phyloP scores from a whole-genome alignment of 2,888 invertebrate species.

The Watsonalla cultraria region DNA sequence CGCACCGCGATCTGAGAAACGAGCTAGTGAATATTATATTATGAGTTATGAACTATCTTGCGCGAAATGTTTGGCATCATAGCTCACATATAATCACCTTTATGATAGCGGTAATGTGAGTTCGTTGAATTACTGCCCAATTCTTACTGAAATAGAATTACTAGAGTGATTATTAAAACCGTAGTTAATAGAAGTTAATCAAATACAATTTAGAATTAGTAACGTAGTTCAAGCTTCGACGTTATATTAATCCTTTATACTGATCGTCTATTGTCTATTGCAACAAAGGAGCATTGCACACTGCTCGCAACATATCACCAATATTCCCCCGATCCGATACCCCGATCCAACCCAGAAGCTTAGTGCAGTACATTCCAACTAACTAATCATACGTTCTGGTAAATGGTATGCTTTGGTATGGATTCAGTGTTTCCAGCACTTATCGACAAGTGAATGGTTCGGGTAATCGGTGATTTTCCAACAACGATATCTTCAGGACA shows the following conservation, averaged over 20 bases:
- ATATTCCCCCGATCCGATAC: neutral
- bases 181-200: too few relatives aligned
- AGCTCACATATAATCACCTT: constrained; percentile 1
- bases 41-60: constrained; percentile 28
- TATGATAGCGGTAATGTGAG: neutral
- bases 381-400: neutral
- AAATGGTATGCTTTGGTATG: neutral
- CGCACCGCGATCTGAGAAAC: constrained; percentile 17
- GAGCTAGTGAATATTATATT: constrained; percentile 27
- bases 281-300: too few relatives aligned
- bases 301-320: neutral
- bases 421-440: too few relatives aligned
- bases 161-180: neutral
- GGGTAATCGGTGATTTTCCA: too few relatives aligned
- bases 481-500: too few relatives aligned
- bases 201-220: too few relatives aligned
- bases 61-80: constrained; percentile 19
- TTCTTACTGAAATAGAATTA: neutral
- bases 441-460: too few relatives aligned
- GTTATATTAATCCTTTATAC: too few relatives aligned
- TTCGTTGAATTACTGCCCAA: neutral
- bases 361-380: neutral
- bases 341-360: neutral
- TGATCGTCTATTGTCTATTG: too few relatives aligned
- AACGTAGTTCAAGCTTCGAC: too few relatives aligned